Evolutionary conservation across 2,888 invertebrate genomes (phyloP).

Genomic region (Cancer borealis): DNA sequence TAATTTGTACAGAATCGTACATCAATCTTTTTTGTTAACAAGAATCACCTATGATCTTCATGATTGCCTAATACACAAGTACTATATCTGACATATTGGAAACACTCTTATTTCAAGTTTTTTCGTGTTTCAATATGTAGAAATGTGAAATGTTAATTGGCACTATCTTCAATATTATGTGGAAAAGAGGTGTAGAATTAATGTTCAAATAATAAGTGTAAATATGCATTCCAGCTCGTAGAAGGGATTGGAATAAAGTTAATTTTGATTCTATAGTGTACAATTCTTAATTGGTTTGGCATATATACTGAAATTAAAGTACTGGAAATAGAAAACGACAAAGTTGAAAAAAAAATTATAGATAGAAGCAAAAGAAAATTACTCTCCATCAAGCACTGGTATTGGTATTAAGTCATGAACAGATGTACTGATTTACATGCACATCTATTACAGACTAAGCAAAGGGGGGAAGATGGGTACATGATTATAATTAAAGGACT

Average conservation of each 20-base stretch:
- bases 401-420: background rate
- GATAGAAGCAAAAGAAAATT: background rate
- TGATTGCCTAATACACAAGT: background rate
- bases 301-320: background rate
- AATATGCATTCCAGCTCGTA: conserved; percentile 9
- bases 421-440: background rate
- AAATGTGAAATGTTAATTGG: background rate
- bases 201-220: background rate
- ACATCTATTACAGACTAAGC: background rate
- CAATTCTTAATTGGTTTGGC: background rate
- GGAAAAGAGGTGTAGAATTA: background rate
- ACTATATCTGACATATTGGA: background rate
- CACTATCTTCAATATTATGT: background rate
- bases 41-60: background rate
- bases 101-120: background rate
- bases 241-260: background rate
- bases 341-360: background rate
- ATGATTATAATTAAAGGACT: conserved; percentile 13
- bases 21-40: background rate
- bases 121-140: conserved; percentile 5
- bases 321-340: background rate
- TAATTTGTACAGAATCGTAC: background rate
- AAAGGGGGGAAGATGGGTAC: background rate
- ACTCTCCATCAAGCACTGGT: background rate
- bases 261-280: background rate